Percentiles rank a stretch among this genome's conserved stretches.
Conservation (phyloP, 2,113 vertebrate genomes). For the Triplophysa siluroides region DNA sequence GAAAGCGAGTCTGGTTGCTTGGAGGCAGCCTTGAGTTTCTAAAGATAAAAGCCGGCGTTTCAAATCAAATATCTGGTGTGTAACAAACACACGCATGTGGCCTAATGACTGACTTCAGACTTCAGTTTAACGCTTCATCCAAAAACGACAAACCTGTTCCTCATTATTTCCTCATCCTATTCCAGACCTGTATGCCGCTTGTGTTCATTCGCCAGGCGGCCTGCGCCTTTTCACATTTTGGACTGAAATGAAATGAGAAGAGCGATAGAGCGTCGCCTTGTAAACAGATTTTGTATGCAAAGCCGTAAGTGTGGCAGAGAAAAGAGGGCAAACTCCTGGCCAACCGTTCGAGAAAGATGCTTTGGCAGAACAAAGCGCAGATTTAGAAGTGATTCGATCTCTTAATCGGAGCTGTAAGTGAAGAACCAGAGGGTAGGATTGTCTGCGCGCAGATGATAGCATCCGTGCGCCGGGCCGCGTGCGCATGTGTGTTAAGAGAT, state of each 20-base stretch:
- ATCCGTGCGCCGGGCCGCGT: conserved; percentile 6
- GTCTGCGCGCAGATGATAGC: conserved; percentile 44
- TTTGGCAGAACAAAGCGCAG: conserved; percentile 58
- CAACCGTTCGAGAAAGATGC: conserved; percentile 8
- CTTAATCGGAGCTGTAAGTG: conserved; percentile 67
- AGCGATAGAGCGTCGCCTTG: background rate
- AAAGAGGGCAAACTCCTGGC: conserved; percentile 38
- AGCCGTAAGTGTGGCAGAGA: conserved; percentile 4
- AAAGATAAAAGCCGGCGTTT: background rate
- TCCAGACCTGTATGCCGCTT: background rate
- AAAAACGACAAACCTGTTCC: background rate
- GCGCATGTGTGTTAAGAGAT: conserved; percentile 69
- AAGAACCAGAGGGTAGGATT: conserved; percentile 43
- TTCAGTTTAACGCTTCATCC: no score
- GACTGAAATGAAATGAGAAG: background rate
- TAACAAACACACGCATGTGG: background rate
- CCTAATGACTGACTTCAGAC: background rate
- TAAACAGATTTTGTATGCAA: conserved; percentile 38
- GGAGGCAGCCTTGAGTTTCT: conserved; percentile 1
- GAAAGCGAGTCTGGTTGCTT: background rate
- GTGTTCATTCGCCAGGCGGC: background rate
- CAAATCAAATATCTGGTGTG: background rate
- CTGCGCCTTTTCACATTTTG: background rate
- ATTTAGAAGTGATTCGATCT: conserved; percentile 69
- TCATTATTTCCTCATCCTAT: background rate